These are phyloP conservation scores for Sialis fuliginosa DNA, from an alignment of 2,888 invertebrate genomes.

Conservation along the genomic window DNA sequence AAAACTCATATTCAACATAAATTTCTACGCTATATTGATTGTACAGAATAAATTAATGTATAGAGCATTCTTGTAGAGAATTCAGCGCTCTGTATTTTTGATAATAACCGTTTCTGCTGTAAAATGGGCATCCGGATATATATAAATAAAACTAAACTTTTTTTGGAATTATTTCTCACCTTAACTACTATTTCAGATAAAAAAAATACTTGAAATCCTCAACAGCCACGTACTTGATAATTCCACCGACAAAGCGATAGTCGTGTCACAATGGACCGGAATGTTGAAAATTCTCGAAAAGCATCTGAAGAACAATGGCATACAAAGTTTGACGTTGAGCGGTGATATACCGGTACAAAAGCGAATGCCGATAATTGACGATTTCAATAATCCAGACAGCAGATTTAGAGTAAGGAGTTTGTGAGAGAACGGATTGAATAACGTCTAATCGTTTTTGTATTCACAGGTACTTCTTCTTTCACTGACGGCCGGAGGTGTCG, in stretches of 20 bases:
- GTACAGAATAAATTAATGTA: too few relatives aligned
- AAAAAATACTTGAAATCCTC: slow-evolving; percentile 37
- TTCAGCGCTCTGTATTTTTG: too few relatives aligned
- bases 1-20: too few relatives aligned
- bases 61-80: too few relatives aligned
- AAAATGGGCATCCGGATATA: too few relatives aligned
- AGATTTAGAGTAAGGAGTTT: background rate
- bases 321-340: slow-evolving; percentile 48
- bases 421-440: background rate
- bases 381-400: slow-evolving; percentile 42
- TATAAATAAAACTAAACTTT: background rate
- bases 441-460: background rate
- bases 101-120: too few relatives aligned
- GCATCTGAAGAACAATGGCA: slow-evolving; percentile 34
- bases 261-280: slow-evolving; percentile 89
- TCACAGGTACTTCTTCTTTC: slow-evolving; percentile 61
- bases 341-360: slow-evolving; percentile 57
- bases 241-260: slow-evolving; percentile 51
- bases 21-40: too few relatives aligned
- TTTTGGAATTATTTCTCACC: background rate
- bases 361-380: slow-evolving; percentile 47
- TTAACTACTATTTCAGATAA: slow-evolving; percentile 22
- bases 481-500: slow-evolving; percentile 85
- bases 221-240: slow-evolving; percentile 29
- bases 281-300: slow-evolving; percentile 54